Percentiles rank a stretch among this genome's conserved stretches.
Conservation (phyloP, 2,113 vertebrate genomes). For the Aptenodytes forsteri region DNA sequence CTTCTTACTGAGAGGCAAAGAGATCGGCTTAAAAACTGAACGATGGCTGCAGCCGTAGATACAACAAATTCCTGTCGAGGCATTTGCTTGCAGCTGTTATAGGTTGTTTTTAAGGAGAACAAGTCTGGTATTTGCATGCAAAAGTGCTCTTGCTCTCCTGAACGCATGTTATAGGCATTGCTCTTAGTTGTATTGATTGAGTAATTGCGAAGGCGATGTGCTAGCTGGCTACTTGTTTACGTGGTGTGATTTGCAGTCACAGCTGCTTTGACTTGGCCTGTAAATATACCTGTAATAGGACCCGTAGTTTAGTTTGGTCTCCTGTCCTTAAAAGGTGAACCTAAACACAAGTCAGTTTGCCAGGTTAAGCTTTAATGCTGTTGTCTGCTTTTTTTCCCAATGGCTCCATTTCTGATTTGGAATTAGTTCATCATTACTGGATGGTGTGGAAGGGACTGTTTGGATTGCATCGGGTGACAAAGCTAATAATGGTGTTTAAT, state of each 20-base stretch:
- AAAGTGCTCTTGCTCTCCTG: not conserved
- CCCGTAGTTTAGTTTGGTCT: not conserved
- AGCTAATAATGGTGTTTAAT: not conserved
- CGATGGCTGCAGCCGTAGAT: rapidly evolving
- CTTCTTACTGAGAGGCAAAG: not conserved
- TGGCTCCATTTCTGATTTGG: not conserved
- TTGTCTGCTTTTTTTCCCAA: not conserved
- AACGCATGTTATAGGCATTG: not conserved
- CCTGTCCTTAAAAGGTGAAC: not conserved
- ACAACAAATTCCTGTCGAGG: not conserved
- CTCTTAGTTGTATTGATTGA: not conserved
- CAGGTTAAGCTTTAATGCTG: not conserved
- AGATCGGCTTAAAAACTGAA: not conserved
- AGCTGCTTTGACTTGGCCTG: not conserved
- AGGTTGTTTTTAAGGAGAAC: not conserved
- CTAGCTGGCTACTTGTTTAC: not conserved
- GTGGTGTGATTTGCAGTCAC: not conserved
- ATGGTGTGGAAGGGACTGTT: not conserved
- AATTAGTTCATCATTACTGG: not conserved
- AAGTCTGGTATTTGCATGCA: not conserved
- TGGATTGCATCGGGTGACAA: not conserved
- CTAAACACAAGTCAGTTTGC: not conserved
- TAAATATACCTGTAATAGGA: not conserved
- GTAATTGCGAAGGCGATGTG: not conserved
- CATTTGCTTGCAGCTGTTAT: not conserved